Percentiles rank a stretch among this genome's conserved stretches.
Conservation (phyloP, 2,888 invertebrate species). For the Dysmachus trigonus region DNA sequence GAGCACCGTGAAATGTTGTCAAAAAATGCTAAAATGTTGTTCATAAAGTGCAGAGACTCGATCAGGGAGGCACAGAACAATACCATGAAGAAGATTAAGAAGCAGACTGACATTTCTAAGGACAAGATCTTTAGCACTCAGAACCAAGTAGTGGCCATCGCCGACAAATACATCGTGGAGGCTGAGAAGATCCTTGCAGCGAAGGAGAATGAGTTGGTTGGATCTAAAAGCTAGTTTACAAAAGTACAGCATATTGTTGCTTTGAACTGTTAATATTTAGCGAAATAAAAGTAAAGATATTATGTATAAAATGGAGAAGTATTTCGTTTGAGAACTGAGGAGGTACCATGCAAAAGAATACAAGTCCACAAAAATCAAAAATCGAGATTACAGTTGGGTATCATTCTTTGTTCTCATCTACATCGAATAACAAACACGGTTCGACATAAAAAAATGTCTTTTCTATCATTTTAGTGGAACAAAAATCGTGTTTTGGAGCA, state of each 20-base stretch:
- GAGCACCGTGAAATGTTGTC: conserved; percentile 90
- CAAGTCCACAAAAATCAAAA: too few species aligned
- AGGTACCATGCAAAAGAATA: too few species aligned
- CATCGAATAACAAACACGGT: too few species aligned
- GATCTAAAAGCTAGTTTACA: conserved; percentile 58
- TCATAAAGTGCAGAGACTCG: conserved; percentile 79
- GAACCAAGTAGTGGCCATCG: conserved; percentile 75
- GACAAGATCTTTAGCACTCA: conserved; percentile 75
- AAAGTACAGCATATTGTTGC: not conserved
- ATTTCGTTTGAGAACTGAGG: too few species aligned
- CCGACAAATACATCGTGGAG: conserved; percentile 72
- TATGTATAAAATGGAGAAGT: not conserved
- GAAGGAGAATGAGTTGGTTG: conserved; percentile 82
- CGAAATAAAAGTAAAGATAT: not conserved
- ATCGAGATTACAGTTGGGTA: too few species aligned
- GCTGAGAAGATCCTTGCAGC: conserved; percentile 72
- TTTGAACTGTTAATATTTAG: not conserved
- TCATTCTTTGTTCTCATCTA: too few species aligned
- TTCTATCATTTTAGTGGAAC: too few species aligned
- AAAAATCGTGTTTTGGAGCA: too few species aligned
- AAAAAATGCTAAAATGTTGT: conserved; percentile 86
- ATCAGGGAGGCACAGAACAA: conserved; percentile 81
- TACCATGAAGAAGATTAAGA: conserved; percentile 76
- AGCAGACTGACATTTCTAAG: conserved; percentile 73
- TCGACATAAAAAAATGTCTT: too few species aligned